These are phyloP conservation scores for Trichogramma evanescens DNA, from an alignment of 2,888 invertebrate genomes.

Conservation along the genomic window DNA sequence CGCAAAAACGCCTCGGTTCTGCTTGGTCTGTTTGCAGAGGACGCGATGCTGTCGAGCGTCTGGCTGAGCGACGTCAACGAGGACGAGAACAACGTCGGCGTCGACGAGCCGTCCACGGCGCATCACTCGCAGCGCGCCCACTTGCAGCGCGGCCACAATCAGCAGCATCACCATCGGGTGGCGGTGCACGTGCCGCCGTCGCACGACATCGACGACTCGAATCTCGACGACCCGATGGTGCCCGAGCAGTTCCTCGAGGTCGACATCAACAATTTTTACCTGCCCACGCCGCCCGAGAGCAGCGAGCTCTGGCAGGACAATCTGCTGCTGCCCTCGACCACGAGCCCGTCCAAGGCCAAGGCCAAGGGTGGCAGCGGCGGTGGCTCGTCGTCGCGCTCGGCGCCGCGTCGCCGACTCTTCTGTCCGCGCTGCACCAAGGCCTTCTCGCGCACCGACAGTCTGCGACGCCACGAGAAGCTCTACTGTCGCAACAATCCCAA, in stretches of 20 bases:
- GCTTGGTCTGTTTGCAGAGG: constrained; percentile 19
- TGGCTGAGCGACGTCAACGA: constrained; percentile 13
- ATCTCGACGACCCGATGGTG: constrained; percentile 11
- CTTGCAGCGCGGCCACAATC: background rate
- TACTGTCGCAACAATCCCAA: constrained; percentile 32
- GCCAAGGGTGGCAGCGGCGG: background rate
- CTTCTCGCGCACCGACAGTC: constrained; percentile 36
- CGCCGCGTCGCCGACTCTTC: constrained; percentile 13
- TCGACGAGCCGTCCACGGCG: background rate
- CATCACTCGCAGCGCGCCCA: background rate
- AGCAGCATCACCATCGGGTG: too few relatives aligned
- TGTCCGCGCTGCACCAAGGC: constrained; percentile 30
- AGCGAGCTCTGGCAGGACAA: constrained; percentile 22
- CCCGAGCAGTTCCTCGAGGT: constrained; percentile 23
- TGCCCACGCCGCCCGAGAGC: constrained; percentile 19
- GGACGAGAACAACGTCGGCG: constrained; percentile 10
- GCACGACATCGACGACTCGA: background rate
- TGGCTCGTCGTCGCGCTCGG: background rate
- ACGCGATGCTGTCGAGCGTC: constrained; percentile 20
- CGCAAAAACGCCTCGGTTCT: background rate
- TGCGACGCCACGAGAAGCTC: constrained; percentile 36
- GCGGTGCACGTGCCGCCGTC: too few relatives aligned
- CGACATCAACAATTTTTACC: constrained; percentile 20
- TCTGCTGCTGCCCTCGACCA: background rate
- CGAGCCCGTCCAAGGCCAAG: background rate